Conservation (phyloP, 2,888 invertebrate genomes). For the Aphidius colemani region DNA sequence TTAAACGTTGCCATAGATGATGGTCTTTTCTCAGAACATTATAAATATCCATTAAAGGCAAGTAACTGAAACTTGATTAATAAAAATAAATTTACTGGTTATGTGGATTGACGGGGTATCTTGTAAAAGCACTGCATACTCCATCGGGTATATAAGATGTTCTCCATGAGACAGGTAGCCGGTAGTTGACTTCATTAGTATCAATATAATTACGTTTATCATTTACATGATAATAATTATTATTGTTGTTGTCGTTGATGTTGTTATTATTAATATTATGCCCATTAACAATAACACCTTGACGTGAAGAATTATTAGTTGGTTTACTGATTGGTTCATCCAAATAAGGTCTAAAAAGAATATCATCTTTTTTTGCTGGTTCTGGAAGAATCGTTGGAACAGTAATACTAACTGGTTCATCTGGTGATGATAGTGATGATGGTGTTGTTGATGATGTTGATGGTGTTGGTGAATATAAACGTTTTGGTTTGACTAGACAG, state of each 20-base stretch:
- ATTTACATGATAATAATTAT: conserved; percentile 44
- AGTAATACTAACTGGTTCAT: conserved; percentile 46
- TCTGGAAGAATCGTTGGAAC: conserved; percentile 39
- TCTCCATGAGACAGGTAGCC: conserved; percentile 50
- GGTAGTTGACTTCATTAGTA: conserved; percentile 49
- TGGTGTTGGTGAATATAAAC: conserved; percentile 30
- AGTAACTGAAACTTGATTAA: too few species aligned
- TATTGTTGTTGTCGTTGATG: conserved; percentile 49
- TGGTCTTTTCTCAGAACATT: too few species aligned
- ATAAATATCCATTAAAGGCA: too few species aligned
- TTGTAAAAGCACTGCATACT: conserved; percentile 53
- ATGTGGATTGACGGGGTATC: conserved; percentile 53
- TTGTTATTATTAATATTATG: conserved; percentile 40
- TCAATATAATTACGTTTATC: conserved; percentile 44
- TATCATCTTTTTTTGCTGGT: conserved; percentile 67
- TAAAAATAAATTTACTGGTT: conserved; percentile 38
- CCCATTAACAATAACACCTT: not conserved
- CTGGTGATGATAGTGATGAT: conserved; percentile 32
- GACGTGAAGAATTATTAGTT: conserved; percentile 31
- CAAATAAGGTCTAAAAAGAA: conserved; percentile 78
- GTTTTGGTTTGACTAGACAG: conserved; percentile 58
- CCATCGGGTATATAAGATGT: conserved; percentile 34
- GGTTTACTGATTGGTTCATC: conserved; percentile 67
- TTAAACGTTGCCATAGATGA: too few species aligned
- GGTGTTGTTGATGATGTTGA: conserved; percentile 35